Evolutionary conservation across 2,113 vertebrate species (phyloP).

Genomic region (Microcebus jonahi): DNA sequence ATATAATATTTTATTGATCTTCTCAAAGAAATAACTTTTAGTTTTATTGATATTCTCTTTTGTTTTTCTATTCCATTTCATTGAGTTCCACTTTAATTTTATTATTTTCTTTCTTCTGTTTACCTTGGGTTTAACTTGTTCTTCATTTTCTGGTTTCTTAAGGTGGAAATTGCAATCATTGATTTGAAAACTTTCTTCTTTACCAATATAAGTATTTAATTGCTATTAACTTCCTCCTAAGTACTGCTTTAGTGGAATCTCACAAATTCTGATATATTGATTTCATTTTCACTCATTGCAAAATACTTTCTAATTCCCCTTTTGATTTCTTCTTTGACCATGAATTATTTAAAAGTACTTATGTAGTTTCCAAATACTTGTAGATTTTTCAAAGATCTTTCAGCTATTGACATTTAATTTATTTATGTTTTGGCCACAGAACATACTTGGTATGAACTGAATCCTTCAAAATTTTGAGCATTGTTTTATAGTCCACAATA

Average conservation of each 20-base stretch:
- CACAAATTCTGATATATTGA: neutral
- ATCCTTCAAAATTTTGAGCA: neutral
- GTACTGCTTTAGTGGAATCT: neutral
- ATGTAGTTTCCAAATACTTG: constrained; percentile 39
- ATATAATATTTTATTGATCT: neutral
- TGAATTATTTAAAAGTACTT: neutral
- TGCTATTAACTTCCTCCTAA: neutral
- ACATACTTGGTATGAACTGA: neutral
- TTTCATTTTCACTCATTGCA: constrained; percentile 9
- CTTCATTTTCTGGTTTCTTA: constrained; percentile 19
- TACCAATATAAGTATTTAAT: neutral
- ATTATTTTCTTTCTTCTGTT: neutral
- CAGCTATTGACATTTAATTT: neutral
- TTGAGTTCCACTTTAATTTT: neutral
- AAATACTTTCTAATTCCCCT: neutral
- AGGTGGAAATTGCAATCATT: neutral
- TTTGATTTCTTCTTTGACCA: neutral
- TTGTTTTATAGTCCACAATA: neutral
- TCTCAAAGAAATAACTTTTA: neutral
- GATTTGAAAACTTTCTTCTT: neutral
- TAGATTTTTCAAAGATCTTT: constrained; percentile 1
- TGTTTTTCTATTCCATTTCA: neutral
- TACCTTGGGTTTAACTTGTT: neutral
- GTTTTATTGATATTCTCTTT: neutral
- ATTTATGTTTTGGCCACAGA: neutral